These are phyloP conservation scores for Drosophila sp. DNA, from an alignment of 1,140 invertebrate genomes.

Conservation along the genomic window DNA sequence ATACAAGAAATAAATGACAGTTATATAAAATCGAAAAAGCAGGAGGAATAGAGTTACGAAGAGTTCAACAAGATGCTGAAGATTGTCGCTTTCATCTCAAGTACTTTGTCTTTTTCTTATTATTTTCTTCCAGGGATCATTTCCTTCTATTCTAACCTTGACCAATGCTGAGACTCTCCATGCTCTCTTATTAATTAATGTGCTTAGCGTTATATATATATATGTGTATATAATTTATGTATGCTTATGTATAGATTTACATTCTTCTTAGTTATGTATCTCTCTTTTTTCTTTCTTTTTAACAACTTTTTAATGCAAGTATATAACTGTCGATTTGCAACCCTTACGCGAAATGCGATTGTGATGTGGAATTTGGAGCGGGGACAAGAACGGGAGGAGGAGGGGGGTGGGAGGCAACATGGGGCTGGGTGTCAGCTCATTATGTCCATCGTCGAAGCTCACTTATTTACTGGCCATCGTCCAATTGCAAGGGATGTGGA, in stretches of 20 bases:
- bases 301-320: constrained; percentile 57
- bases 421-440: constrained; percentile 31
- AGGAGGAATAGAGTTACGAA: too few relatives aligned
- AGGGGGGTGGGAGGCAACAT: background rate
- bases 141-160: constrained; percentile 8
- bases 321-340: constrained; percentile 81
- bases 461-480: constrained; percentile 46
- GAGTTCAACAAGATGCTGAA: too few relatives aligned
- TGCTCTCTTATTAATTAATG: constrained; percentile 32
- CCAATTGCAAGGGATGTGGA: constrained; percentile 6
- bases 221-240: background rate
- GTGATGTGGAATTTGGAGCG: background rate
- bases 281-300: constrained; percentile 23
- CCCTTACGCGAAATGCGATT: constrained; percentile 47
- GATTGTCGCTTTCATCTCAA: too few relatives aligned
- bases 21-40: too few relatives aligned
- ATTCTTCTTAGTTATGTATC: constrained; percentile 14
- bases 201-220: constrained; percentile 28
- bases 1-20: too few relatives aligned
- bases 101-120: background rate
- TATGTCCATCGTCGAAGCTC: constrained; percentile 39
- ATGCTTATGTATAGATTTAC: background rate
- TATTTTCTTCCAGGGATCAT: background rate
- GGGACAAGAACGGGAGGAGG: background rate
- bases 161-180: background rate